Evolutionary conservation across 1,140 invertebrate genomes (phyloP).

Genomic region (Meloidogyne chitwoodi): DNA sequence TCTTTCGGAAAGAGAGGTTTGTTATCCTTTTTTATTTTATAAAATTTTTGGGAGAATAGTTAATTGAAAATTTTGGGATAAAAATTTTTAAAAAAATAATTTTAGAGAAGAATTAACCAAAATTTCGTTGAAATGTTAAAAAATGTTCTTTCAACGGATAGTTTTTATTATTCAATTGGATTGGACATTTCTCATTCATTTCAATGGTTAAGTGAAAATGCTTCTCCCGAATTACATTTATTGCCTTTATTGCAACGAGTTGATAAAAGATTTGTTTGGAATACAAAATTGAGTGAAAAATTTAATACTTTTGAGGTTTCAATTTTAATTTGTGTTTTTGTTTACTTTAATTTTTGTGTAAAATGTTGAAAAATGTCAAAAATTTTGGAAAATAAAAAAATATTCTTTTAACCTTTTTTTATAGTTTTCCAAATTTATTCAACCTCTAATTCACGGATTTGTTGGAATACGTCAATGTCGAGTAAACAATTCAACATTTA

Average conservation of each 20-base stretch:
- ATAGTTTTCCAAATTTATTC: conserved; percentile 34
- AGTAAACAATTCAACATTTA: conserved; percentile 43
- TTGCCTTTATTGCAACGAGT: conserved; percentile 59
- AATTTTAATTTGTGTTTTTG: neutral
- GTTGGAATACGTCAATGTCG: conserved; percentile 50
- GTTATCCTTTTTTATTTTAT: conserved; percentile 5
- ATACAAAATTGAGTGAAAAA: neutral
- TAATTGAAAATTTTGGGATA: too few relatives aligned
- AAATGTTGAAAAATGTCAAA: too few relatives aligned
- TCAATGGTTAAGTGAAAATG: conserved; percentile 67
- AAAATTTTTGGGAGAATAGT: neutral
- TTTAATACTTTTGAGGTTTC: conserved; percentile 5
- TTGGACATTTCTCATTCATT: conserved; percentile 85
- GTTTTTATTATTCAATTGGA: conserved; percentile 84
- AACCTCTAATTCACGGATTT: conserved; percentile 59
- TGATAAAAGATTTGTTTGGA: conserved; percentile 20
- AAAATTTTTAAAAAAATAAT: neutral
- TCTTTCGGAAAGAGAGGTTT: conserved; percentile 74
- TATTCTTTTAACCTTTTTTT: too few relatives aligned
- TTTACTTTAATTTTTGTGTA: neutral
- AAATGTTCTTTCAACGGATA: conserved; percentile 71
- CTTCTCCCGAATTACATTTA: conserved; percentile 78
- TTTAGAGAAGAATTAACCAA: conserved; percentile 65
- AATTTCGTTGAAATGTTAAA: conserved; percentile 78
- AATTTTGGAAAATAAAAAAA: too few relatives aligned